A percentile compares a stretch with the other conserved stretches of the same genome.
These are phyloP conservation scores for Sycophaga agraensis DNA, from an alignment of 1,140 invertebrate genomes.

Conservation along the genomic window DNA sequence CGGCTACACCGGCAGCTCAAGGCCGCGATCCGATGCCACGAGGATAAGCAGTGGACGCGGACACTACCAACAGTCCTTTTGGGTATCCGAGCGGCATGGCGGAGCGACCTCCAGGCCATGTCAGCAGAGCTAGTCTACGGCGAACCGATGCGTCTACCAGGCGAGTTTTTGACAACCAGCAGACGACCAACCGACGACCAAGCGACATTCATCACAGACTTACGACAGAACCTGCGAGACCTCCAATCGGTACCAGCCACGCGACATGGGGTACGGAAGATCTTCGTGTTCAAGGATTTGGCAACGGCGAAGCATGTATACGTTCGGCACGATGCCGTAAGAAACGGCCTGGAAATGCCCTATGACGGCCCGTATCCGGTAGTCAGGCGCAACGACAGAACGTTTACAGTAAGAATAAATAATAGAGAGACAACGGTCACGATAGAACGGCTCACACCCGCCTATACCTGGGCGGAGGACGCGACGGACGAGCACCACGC, in stretches of 20 bases:
- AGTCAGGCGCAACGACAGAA: no score
- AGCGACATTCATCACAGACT: not conserved
- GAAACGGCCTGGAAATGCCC: no score
- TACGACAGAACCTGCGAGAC: not conserved
- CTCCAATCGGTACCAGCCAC: no score
- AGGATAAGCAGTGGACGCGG: not conserved
- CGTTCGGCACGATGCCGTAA: not conserved
- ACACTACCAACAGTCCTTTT: not conserved
- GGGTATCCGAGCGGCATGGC: not conserved
- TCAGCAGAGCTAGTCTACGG: not conserved
- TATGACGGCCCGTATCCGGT: no score
- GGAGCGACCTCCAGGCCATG: not conserved
- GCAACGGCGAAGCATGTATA: not conserved
- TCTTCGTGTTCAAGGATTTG: not conserved
- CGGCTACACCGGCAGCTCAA: conserved; percentile 42
- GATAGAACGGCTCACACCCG: no score
- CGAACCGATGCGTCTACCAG: no score
- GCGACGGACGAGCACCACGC: no score
- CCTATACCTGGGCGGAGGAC: no score
- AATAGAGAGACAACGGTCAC: no score
- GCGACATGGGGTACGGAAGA: no score
- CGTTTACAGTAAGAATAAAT: no score
- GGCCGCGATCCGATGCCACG: conserved; percentile 12
- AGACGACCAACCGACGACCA: not conserved
- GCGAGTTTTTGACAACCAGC: no score